Base-by-base conservation (phyloP, 1,140 invertebrate genomes). In the Lepidurus packardi region DNA sequence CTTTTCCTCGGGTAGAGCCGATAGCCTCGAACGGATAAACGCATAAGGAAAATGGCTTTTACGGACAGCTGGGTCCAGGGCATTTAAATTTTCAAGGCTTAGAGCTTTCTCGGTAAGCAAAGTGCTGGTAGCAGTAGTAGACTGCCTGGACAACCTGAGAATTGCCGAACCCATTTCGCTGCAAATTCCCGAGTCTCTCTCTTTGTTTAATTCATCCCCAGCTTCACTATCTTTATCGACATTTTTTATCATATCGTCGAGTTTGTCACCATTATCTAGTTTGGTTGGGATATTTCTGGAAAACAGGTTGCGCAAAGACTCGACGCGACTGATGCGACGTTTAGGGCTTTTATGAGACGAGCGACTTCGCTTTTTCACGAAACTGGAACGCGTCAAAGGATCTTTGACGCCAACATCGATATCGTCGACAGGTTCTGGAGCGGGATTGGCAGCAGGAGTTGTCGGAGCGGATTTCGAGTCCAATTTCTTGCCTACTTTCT, bases 401-500 rank as follows among this genome's bases (percentile, higher is more conserved):
- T 74, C 73, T 24, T 74, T 16, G 24, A 16, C 41, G 16, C n/a
- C 10, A 44, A 25, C 43, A n/a, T 24, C 43, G 43, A 25, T 16
- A 25, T 11, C 25, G 11, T 47, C 75, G 53, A 16, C 45, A 24
- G 11, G 77, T 25, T 78, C 45, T 7, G 13, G 21, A 4, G 25
- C 34, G 65, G 73, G 43, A n/a, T 34, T 73, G 78, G 43, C 41
- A 44, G 43, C 43, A 9, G 24, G 21, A 42, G 43, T 44, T 73
- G 44, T 24, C 41, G 44, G 44, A 73, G 77, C 43, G 25, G 44
- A 65, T 78, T 65, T 42, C 34, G 25, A 24, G 53, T 90, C 89
- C 88, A 88, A 90, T 82, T 88, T 89, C 78, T 84, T 85, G n/a
- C 88, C 89, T 45, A 90, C 88, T 83, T 87, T 89, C 82, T 86